Conservation (phyloP, 2,888 invertebrate species). For the Micoletzkya japonica region DNA sequence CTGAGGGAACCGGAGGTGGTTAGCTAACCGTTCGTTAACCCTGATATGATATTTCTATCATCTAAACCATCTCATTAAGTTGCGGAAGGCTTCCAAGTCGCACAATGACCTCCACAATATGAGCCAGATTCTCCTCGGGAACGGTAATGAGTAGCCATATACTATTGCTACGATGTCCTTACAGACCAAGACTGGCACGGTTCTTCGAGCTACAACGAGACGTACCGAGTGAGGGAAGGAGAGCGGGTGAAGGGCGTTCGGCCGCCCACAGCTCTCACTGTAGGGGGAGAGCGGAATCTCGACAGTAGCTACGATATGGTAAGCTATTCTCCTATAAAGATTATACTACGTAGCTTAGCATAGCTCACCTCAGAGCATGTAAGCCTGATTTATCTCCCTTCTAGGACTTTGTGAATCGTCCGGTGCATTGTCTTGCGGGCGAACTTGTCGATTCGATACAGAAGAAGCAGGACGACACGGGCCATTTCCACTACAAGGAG, state of each 20-base stretch:
- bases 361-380: background rate
- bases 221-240: slow-evolving; percentile 30
- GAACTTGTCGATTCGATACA: slow-evolving; percentile 50
- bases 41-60: background rate
- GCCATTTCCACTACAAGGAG: slow-evolving; percentile 42
- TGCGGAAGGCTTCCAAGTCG: background rate
- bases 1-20: background rate
- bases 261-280: slow-evolving; percentile 40
- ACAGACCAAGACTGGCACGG: slow-evolving; percentile 30
- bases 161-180: background rate
- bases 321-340: background rate
- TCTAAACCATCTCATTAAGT: background rate
- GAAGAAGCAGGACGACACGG: slow-evolving; percentile 37
- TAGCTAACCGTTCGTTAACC: background rate
- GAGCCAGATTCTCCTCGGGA: slow-evolving; percentile 15
- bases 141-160: slow-evolving; percentile 1
- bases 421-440: slow-evolving; percentile 51
- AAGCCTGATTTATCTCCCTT: slow-evolving; percentile 3
- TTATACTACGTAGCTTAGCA: background rate
- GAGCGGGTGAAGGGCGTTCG: slow-evolving; percentile 30
- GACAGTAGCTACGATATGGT: slow-evolving; percentile 40
- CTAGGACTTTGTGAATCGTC: slow-evolving; percentile 43
- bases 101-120: background rate
- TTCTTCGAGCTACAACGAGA: slow-evolving; percentile 37
- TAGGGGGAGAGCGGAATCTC: slow-evolving; percentile 35